phyloP scores from a whole-genome alignment of 2,113 vertebrate genomes.

The Ptychochromis oligacanthus region DNA sequence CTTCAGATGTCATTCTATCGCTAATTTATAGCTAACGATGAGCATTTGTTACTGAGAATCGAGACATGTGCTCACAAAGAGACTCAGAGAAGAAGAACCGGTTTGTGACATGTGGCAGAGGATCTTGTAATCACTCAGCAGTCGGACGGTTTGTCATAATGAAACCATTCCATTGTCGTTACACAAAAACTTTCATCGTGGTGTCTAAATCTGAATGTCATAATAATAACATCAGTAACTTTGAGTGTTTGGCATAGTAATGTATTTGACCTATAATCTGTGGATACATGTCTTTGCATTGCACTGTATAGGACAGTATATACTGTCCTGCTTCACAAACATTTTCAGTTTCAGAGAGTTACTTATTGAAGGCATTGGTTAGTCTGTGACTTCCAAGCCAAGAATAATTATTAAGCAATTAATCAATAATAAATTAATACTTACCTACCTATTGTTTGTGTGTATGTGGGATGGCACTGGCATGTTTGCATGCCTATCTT shows the following conservation, averaged over 20 bases:
- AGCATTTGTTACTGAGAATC: not conserved
- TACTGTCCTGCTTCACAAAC: not conserved
- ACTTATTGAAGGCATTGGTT: not conserved
- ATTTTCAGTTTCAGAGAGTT: not conserved
- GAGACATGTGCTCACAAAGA: not conserved
- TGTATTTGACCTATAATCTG: not conserved
- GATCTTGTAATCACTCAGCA: not conserved
- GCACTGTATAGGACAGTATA: not conserved
- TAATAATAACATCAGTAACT: not conserved
- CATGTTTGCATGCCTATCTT: not conserved
- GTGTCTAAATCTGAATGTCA: not conserved
- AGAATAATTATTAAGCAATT: not conserved
- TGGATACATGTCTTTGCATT: not conserved
- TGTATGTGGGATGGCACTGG: not conserved
- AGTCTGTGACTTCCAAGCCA: not conserved
- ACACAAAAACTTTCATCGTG: not conserved
- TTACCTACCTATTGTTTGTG: not conserved
- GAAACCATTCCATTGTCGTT: not conserved
- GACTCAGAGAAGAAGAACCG: not conserved
- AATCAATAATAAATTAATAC: not conserved
- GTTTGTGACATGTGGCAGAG: not conserved
- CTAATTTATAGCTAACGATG: not conserved
- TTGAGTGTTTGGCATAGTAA: not conserved
- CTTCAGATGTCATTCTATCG: no score
- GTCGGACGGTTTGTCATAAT: not conserved